These are phyloP conservation scores for Campaea margaritaria DNA, from an alignment of 2,888 invertebrate species.

Conservation along the genomic window DNA sequence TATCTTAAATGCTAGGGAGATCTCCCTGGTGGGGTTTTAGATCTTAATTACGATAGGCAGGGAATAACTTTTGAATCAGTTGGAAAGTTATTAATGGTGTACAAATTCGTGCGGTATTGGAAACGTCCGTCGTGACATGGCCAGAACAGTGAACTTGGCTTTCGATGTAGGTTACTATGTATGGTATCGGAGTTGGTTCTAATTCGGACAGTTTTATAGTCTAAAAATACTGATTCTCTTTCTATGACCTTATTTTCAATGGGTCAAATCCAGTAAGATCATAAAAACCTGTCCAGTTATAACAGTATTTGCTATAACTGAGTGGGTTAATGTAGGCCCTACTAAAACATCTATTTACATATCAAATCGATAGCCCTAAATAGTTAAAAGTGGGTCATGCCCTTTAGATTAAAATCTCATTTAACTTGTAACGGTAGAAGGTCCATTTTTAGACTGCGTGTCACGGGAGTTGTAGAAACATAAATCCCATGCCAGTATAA, in stretches of 20 bases:
- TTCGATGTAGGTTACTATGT: not conserved
- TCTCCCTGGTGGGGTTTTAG: conserved; percentile 21
- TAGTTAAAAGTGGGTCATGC: conserved; percentile 19
- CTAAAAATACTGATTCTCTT: not conserved
- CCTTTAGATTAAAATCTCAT: conserved; percentile 10
- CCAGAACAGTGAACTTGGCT: not conserved
- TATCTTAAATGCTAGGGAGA: conserved; percentile 26
- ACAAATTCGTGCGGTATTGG: conserved; percentile 21
- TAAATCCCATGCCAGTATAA: conserved; percentile 6
- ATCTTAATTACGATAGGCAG: conserved; percentile 34
- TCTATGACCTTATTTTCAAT: conserved; percentile 1
- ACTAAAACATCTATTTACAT: conserved; percentile 22
- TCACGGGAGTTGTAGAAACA: conserved; percentile 11
- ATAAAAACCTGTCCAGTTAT: not conserved
- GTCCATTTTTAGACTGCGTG: conserved; percentile 11
- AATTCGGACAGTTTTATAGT: not conserved
- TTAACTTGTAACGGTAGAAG: conserved; percentile 15
- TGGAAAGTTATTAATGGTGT: conserved; percentile 26
- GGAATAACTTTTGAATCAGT: conserved; percentile 8
- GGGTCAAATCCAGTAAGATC: not conserved
- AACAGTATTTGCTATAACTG: not conserved
- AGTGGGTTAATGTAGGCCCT: not conserved
- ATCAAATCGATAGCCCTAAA: conserved; percentile 19
- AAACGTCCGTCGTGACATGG: not conserved
- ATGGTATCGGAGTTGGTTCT: not conserved